A percentile compares a stretch with the other conserved stretches of the same genome.
Conservation (phyloP, 2,797 vertebrate species). For the Remorina albescens region DNA sequence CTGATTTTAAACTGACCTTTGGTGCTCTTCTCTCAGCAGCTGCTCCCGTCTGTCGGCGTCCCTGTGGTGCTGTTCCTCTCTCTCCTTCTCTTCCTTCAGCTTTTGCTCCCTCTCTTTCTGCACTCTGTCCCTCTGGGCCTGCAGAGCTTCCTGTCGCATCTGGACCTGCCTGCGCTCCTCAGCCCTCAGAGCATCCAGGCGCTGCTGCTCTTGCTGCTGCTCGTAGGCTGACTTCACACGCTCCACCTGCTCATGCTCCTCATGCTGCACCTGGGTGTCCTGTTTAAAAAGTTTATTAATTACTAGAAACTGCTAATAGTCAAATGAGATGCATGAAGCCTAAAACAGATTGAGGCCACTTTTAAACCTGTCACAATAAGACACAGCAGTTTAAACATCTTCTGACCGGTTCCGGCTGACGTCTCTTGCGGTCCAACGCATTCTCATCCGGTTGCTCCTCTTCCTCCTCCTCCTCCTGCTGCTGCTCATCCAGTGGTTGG, state of each 20-base stretch:
- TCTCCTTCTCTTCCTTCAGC: conserved; percentile 83
- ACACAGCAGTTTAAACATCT: background rate
- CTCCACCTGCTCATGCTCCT: conserved; percentile 43
- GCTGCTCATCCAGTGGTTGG: conserved; percentile 82
- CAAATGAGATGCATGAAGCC: background rate
- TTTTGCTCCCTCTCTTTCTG: conserved; percentile 85
- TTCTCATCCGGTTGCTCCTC: conserved; percentile 81
- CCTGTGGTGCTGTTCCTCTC: conserved; percentile 83
- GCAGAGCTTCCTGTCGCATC: conserved; percentile 86
- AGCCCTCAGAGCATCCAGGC: conserved; percentile 80
- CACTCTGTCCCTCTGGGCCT: conserved; percentile 83
- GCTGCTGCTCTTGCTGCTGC: conserved; percentile 93
- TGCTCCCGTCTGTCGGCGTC: conserved; percentile 83
- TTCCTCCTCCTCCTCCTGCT: conserved; percentile 71
- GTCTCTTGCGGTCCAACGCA: conserved; percentile 76
- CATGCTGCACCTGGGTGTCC: conserved; percentile 40
- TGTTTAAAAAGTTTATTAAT: conserved; percentile 8
- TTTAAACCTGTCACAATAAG: background rate
- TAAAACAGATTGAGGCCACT: background rate
- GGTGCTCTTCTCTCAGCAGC: conserved; percentile 77
- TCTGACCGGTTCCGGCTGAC: conserved; percentile 71
- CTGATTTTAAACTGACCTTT: conserved; percentile 75
- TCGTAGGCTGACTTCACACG: conserved; percentile 86
- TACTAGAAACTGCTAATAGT: background rate
- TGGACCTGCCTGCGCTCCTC: conserved; percentile 87